A percentile compares a stretch with the other conserved stretches of the same genome.
phyloP scores from a whole-genome alignment of 1,140 invertebrate species.

The Papilio xuthus region DNA sequence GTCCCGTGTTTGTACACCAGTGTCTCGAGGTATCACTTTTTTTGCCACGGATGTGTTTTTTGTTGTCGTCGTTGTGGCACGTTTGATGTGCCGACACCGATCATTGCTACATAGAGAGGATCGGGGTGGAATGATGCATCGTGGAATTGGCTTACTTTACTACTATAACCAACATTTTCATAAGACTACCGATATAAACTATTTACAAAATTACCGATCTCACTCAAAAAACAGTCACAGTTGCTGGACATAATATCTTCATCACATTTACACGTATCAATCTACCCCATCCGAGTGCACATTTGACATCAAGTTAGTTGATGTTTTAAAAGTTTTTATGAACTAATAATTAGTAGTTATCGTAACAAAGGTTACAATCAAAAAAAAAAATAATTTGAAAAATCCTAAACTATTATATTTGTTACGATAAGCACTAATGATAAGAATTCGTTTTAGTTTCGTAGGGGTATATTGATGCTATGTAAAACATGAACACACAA shows the following conservation, averaged over 20 bases:
- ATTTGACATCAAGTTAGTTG: conserved; percentile 45
- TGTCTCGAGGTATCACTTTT: conserved; percentile 72
- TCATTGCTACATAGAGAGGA: conserved; percentile 63
- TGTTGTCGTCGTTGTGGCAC: conserved; percentile 73
- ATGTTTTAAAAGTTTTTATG: conserved; percentile 39
- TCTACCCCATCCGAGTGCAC: conserved; percentile 49
- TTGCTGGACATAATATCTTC: conserved; percentile 28
- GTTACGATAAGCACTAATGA: conserved; percentile 42
- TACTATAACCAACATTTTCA: not conserved
- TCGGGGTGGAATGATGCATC: conserved; percentile 69
- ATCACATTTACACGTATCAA: conserved; percentile 44
- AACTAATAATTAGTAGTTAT: conserved; percentile 44
- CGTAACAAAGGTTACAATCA: conserved; percentile 36
- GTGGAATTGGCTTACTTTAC: conserved; percentile 9
- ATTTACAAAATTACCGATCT: conserved; percentile 13
- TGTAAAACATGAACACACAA: conserved; percentile 45
- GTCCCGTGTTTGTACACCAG: conserved; percentile 73
- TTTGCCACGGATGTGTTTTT: conserved; percentile 73
- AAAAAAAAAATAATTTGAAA: conserved; percentile 21
- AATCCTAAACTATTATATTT: conserved; percentile 23
- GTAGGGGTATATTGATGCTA: conserved; percentile 60
- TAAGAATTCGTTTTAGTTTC: conserved; percentile 42
- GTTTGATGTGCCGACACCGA: conserved; percentile 68
- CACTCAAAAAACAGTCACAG: conserved; percentile 34
- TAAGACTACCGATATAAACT: not conserved